These are phyloP conservation scores for Neopipo cinnamomea DNA, from an alignment of 2,113 vertebrate genomes.

Conservation along the genomic window DNA sequence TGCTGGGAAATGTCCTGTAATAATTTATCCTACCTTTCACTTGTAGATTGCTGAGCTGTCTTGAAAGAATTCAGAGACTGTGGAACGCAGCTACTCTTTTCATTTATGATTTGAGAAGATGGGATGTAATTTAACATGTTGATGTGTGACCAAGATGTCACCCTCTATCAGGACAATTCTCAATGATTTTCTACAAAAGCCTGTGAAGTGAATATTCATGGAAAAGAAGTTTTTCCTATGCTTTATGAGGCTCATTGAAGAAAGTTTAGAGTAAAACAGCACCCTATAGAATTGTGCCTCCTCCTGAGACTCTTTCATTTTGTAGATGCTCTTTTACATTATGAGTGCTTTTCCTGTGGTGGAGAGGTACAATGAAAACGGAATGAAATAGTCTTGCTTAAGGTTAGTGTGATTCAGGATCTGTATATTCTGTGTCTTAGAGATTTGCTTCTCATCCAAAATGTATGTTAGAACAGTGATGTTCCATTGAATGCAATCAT, in stretches of 20 bases:
- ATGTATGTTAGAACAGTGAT: neutral
- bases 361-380: neutral
- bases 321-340: neutral
- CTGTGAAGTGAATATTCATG: conserved; percentile 15
- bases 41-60: conserved; percentile 60
- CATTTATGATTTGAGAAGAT: conserved; percentile 44
- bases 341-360: neutral
- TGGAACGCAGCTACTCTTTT: conserved; percentile 42
- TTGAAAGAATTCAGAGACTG: conserved; percentile 66
- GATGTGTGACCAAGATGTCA: conserved; percentile 26
- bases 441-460: neutral
- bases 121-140: conserved; percentile 14
- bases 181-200: neutral
- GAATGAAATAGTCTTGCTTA: neutral
- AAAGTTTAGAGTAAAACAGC: neutral
- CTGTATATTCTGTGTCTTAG: neutral
- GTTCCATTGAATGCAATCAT: neutral
- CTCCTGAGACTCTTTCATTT: neutral
- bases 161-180: neutral
- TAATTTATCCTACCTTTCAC: conserved; percentile 66
- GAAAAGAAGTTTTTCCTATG: neutral
- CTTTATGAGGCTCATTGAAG: neutral
- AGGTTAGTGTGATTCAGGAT: neutral
- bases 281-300: neutral
- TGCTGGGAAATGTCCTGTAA: conserved; percentile 50